These are phyloP conservation scores for Scaptomyza tumidula DNA, from an alignment of 2,888 invertebrate genomes.

Conservation along the genomic window DNA sequence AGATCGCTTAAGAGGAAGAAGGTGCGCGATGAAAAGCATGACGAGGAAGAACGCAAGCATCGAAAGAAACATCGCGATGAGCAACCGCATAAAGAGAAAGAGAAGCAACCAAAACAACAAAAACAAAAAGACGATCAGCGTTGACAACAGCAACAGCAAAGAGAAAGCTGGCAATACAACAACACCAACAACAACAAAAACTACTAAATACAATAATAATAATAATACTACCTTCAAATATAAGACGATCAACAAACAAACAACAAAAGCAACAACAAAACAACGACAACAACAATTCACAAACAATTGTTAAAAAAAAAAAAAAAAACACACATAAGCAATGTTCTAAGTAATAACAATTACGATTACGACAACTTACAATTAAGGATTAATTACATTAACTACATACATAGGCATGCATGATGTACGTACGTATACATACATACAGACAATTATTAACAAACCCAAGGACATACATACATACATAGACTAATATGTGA, in stretches of 20 bases:
- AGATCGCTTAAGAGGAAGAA: not conserved
- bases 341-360: slow-evolving; percentile 56
- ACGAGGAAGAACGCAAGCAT: slow-evolving; percentile 2
- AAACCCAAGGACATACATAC: slow-evolving; percentile 3
- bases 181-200: slow-evolving; percentile 31
- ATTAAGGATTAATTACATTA: slow-evolving; percentile 28
- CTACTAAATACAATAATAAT: slow-evolving; percentile 9
- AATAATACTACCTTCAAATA: slow-evolving; percentile 1
- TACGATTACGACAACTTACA: slow-evolving; percentile 24
- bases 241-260: slow-evolving; percentile 14
- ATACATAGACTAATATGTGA: not conserved
- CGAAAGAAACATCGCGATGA: slow-evolving; percentile 4
- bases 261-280: slow-evolving; percentile 21
- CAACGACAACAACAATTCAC: slow-evolving; percentile 47
- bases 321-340: slow-evolving; percentile 50
- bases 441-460: not conserved
- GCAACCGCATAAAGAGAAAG: not conserved
- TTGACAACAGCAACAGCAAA: slow-evolving; percentile 30
- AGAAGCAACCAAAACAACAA: slow-evolving; percentile 13
- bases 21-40: not conserved
- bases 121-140: slow-evolving; percentile 14
- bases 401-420: slow-evolving; percentile 35
- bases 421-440: slow-evolving; percentile 26
- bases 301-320: slow-evolving; percentile 43
- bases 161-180: slow-evolving; percentile 24